Evolutionary conservation across 1,140 invertebrate species (phyloP).

Genomic region (Ips nitidus): DNA sequence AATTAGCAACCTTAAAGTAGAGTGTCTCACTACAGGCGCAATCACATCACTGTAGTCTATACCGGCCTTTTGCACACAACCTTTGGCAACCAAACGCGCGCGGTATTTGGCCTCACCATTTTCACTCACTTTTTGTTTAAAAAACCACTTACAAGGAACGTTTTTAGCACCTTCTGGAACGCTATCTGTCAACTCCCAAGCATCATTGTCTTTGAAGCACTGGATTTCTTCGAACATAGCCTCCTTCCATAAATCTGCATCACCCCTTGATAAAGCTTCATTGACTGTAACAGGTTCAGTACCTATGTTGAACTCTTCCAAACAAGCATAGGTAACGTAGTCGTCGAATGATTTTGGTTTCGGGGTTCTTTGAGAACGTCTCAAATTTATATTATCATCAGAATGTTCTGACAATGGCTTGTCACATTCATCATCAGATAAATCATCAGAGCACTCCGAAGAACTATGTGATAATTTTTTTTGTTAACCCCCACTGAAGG

Average conservation of each 20-base stretch:
- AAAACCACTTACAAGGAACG: conserved; percentile 51
- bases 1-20: conserved; percentile 39
- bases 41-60: conserved; percentile 35
- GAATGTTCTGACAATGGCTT: neutral
- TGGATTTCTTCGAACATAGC: conserved; percentile 45
- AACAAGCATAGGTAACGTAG: conserved; percentile 31
- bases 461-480: too few species aligned
- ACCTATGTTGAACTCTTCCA: neutral
- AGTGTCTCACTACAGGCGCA: conserved; percentile 39
- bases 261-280: conserved; percentile 40
- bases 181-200: conserved; percentile 47
- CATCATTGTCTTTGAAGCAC: conserved; percentile 45
- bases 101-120: conserved; percentile 38
- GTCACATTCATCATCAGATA: neutral
- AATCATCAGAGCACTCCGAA: neutral
- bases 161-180: conserved; percentile 44
- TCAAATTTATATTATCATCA: neutral
- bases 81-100: conserved; percentile 51
- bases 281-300: conserved; percentile 28
- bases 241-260: conserved; percentile 43
- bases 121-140: conserved; percentile 43
- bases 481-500: neutral
- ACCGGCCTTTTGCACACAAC: conserved; percentile 44
- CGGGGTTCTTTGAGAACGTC: conserved; percentile 27
- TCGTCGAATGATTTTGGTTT: conserved; percentile 36